These are phyloP conservation scores for Cerceris rybyensis DNA, from an alignment of 2,888 invertebrate genomes.

Conservation along the genomic window DNA sequence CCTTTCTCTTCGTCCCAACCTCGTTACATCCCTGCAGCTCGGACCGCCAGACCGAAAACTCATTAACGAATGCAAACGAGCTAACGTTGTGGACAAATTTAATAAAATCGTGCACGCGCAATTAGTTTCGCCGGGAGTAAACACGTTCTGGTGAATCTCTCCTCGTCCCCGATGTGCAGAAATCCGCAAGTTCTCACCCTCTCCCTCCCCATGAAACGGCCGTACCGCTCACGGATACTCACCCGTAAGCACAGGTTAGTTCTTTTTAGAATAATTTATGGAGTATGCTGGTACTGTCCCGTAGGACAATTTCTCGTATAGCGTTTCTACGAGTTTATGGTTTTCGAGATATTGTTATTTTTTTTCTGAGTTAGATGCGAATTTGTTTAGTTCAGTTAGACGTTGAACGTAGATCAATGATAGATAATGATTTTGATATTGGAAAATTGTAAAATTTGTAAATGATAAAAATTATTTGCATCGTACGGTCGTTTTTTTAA, in stretches of 20 bases:
- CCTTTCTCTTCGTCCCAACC: constrained; percentile 54
- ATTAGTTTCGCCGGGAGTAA: constrained; percentile 77
- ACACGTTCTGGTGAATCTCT: constrained; percentile 65
- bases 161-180: constrained; percentile 34
- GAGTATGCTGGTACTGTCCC: background rate
- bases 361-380: background rate
- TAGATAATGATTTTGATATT: too few species aligned
- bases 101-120: constrained; percentile 80
- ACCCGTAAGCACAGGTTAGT: constrained; percentile 1
- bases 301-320: background rate
- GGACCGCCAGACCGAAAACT: constrained; percentile 76
- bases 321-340: background rate
- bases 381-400: too few species aligned
- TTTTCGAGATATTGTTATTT: background rate
- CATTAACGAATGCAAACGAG: constrained; percentile 81
- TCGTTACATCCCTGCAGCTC: constrained; percentile 63
- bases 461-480: too few species aligned
- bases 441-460: too few species aligned
- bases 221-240: background rate
- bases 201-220: background rate
- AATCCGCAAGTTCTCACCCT: constrained; percentile 64
- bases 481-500: too few species aligned
- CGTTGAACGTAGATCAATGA: too few species aligned
- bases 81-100: constrained; percentile 80
- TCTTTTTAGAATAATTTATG: constrained; percentile 14